Evolutionary conservation across 2,113 vertebrate species (phyloP).

Genomic region (Rana temporaria): DNA sequence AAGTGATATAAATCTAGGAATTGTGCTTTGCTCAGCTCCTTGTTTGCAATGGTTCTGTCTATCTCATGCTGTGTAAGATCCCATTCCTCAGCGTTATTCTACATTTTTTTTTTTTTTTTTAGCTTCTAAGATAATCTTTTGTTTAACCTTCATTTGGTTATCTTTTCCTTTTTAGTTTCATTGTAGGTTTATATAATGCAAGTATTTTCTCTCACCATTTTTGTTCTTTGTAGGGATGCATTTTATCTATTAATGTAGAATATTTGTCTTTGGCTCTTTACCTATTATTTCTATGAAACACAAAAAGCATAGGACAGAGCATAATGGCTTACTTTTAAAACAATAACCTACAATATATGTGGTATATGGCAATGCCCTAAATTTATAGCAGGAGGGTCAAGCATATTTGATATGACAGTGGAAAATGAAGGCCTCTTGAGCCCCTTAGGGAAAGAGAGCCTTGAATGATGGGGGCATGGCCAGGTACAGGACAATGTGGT

Average conservation of each 20-base stretch:
- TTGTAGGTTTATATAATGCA: constrained; percentile 3
- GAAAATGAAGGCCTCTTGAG: too few relatives aligned
- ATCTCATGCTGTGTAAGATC: constrained; percentile 24
- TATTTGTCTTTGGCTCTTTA: neutral
- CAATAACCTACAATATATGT: too few relatives aligned
- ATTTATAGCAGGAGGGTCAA: too few relatives aligned
- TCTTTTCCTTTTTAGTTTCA: neutral
- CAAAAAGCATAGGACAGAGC: too few relatives aligned
- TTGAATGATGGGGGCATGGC: too few relatives aligned
- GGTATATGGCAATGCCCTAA: too few relatives aligned
- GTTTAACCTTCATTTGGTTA: neutral
- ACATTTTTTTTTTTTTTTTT: constrained; percentile 11
- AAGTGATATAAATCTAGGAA: constrained; percentile 57
- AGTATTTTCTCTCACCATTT: neutral
- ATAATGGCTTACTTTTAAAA: too few relatives aligned
- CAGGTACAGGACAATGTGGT: too few relatives aligned
- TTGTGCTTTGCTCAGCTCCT: constrained; percentile 52
- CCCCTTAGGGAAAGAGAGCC: too few relatives aligned
- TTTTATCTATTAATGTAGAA: neutral
- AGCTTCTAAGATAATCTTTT: constrained; percentile 24
- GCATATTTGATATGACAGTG: too few relatives aligned
- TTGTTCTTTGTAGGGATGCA: neutral
- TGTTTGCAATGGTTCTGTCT: neutral
- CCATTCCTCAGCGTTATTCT: neutral
- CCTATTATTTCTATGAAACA: neutral